phyloP scores from a whole-genome alignment of 1,140 invertebrate species.

The Nasonia giraulti region DNA sequence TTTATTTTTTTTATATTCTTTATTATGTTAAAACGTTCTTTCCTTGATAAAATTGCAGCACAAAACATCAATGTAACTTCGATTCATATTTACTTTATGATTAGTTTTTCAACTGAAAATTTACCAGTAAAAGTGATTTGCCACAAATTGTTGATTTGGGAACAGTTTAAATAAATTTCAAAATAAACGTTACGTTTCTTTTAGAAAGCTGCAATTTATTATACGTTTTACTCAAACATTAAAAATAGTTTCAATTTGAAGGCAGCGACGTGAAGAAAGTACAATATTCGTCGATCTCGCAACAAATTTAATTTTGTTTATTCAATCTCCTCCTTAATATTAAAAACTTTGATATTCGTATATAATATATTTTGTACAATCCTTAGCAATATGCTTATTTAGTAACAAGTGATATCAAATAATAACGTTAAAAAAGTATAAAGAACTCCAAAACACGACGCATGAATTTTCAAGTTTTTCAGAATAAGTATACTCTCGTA shows the following conservation, averaged over 20 bases:
- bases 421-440: constrained; percentile 32
- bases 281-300: neutral
- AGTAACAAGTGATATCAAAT: constrained; percentile 29
- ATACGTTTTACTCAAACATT: neutral
- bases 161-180: neutral
- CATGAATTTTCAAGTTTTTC: constrained; percentile 12
- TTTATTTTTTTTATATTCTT: no score
- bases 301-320: neutral
- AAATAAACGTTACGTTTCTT: neutral
- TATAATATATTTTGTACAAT: constrained; percentile 33
- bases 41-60: no score
- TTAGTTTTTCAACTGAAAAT: neutral
- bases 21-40: no score
- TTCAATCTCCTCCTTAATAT: neutral
- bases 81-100: no score
- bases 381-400: constrained; percentile 33
- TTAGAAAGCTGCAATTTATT: neutral
- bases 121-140: neutral
- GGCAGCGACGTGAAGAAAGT: constrained; percentile 2
- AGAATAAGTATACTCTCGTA: constrained; percentile 18
- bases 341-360: constrained; percentile 10
- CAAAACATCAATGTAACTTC: no score
- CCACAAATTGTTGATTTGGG: no score
- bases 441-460: neutral
- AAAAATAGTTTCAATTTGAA: neutral